Evolutionary conservation across 2,797 vertebrate species (phyloP), one percentile per base, ranked within the genome.

Genomic region (Pseudomugil gertrudae): DNA sequence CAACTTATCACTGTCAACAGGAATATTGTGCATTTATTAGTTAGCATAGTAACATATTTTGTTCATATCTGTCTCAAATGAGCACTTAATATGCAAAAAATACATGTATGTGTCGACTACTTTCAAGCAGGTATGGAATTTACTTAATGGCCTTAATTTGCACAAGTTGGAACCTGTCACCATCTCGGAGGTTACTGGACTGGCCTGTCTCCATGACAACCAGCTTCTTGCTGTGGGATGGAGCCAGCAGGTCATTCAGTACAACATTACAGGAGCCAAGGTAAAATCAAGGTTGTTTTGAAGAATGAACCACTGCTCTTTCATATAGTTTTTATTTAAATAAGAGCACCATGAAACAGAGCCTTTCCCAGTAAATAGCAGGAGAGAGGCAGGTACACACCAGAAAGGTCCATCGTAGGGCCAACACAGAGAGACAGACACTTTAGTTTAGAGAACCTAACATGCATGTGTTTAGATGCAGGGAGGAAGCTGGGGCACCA

Each of bases 61-160:
- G 17, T 51, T 19, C 2, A 53, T 14, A 50, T 43, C 4, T 14
- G 2, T 11, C 17, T n/a, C 4, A 23, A 36, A 38, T n/a, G 7
- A 9, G 40, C 13, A 11, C 24, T 24, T 3, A 24, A 48, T 8
- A 6, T 51, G 23, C 6, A 2, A 15, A 15, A 7, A n/a, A n/a
- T n/a, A n/a, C n/a, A n/a, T n/a, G 15, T 19, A 50, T 23, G 45
- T 59, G 3, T 5, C 56, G 17, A 27, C 30, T 21, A 5, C 7
- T 68, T 50, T 26, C 2, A 27, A 61, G 3, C 69, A 94, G 93
- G 89, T 94, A 60, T 95, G 93, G 92, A 92, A 90, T 76, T 64
- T 92, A 62, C 79, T 91, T 3, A 95, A 89, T 7, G 91, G 93
- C 21, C 91, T 92, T 11, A 93, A 90, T 74, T 74, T 94, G 63